phyloP scores from a whole-genome alignment of 2,797 vertebrate species.

The Fratercula arctica region DNA sequence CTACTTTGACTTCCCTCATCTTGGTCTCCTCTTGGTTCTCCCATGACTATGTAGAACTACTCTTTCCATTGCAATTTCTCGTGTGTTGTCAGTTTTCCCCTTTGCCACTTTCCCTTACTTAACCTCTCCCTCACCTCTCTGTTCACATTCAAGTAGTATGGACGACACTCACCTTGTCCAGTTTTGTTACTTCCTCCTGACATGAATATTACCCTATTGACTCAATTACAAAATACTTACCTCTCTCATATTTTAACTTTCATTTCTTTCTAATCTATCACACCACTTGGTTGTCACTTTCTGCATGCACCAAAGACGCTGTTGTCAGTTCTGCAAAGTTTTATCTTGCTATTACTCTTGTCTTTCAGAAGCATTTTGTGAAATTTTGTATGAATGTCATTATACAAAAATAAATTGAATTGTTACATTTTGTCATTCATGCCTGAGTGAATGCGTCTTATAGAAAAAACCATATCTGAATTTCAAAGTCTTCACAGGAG shows the following conservation, averaged over 20 bases:
- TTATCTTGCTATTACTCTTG: neutral
- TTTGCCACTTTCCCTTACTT: neutral
- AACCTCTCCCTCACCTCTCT: neutral
- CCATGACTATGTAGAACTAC: neutral
- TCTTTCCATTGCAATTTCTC: neutral
- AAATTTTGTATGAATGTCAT: neutral
- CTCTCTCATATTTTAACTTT: neutral
- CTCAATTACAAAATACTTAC: neutral
- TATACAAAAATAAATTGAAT: constrained; percentile 29
- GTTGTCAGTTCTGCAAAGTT: neutral
- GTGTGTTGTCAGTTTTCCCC: neutral
- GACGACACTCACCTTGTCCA: neutral
- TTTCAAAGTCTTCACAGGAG: neutral
- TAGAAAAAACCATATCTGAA: neutral
- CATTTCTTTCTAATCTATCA: neutral
- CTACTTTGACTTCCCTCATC: neutral
- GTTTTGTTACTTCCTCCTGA: neutral
- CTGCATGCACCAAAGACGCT: neutral
- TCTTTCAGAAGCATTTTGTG: neutral
- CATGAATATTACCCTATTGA: neutral
- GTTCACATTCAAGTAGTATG: neutral
- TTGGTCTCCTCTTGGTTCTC: neutral
- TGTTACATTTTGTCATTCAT: neutral
- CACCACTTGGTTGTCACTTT: neutral
- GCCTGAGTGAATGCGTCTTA: neutral